Base-by-base conservation (phyloP, 2,797 vertebrate species). In the Pelochelys cantorii region DNA sequence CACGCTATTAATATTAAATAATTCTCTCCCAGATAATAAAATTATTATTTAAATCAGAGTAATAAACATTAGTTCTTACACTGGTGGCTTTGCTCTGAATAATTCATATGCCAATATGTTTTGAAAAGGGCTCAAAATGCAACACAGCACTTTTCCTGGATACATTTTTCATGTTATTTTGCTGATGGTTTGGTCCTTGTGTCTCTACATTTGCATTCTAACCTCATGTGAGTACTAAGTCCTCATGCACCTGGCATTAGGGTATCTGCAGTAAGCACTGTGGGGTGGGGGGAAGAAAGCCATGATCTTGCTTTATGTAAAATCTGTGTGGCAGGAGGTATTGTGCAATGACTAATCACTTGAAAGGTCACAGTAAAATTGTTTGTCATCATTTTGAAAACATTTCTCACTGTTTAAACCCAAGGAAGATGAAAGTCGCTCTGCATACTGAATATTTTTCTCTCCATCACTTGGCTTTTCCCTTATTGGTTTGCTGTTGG, bases 21-120 rank as follows among this genome's bases (percentile, higher is more conserved):
- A 88, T 92, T 94, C 79, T 75, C 62, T 94, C 77, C 80, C 62
- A 74, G 56, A 62, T 95, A 93, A 92, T 85, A 60, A 81, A 82
- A 84, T 92, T 87, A 88, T 95, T 92, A 90, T 95, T 96, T 96
- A 57, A 90, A 80, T 29, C 79, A 89, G 71, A 23, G 42, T 34
- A 93, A 93, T 85, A 92, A 90, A 86, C 91, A 80, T 93, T 29
- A 18, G 65, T 91, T 95, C 92, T 90, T 92, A 90, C 60, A 1
- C 82, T 34, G 84, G 42, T 56, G 52, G 78, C n/a, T 93, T 86
- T 78, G 25, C 79, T 79, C 89, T 79, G 86, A 81, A 84, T 88
- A 90, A 95, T 89, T 92, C 52, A 84, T 86, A 91, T 10, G 27
- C 84, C 90, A 86, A 31, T 87, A 78, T 4, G 3, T 84, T 93